A percentile compares a stretch with the other conserved stretches of the same genome.
These are phyloP conservation scores for Penaeus chinensis DNA, from an alignment of 1,140 invertebrate genomes.

Conservation along the genomic window DNA sequence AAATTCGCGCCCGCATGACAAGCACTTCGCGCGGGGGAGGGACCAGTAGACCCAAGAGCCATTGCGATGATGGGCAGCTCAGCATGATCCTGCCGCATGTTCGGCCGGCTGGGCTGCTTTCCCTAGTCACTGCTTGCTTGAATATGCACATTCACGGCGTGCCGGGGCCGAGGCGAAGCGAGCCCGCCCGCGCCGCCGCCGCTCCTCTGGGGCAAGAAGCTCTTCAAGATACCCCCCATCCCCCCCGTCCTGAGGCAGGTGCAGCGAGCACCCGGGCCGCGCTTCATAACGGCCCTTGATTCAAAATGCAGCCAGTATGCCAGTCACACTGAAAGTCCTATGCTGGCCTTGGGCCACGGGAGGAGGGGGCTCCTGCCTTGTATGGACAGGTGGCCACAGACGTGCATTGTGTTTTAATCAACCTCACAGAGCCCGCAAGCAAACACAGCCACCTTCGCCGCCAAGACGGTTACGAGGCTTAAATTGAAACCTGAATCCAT, in stretches of 20 bases:
- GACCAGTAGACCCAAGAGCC: no score
- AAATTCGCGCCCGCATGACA: no score
- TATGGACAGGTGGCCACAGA: constrained; percentile 36
- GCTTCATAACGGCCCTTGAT: constrained; percentile 25
- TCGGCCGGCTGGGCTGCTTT: no score
- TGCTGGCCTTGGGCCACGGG: background rate
- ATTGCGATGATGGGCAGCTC: no score
- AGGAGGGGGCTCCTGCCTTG: background rate
- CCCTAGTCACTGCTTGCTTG: no score
- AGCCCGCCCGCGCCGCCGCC: no score
- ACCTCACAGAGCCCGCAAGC: background rate
- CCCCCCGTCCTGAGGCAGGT: background rate
- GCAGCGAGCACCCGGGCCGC: background rate
- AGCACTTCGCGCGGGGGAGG: no score
- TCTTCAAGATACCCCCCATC: background rate
- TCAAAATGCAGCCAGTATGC: constrained; percentile 32
- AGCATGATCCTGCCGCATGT: no score
- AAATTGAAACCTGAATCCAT: no score
- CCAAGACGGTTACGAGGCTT: no score
- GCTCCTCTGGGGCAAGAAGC: background rate
- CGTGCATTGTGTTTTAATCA: constrained; percentile 20
- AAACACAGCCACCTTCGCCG: background rate
- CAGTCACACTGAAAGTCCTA: constrained; percentile 21
- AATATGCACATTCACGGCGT: no score
- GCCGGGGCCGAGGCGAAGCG: no score